Base-by-base conservation (phyloP, 1,140 invertebrate species). In the Vollenhovia emeryi region DNA sequence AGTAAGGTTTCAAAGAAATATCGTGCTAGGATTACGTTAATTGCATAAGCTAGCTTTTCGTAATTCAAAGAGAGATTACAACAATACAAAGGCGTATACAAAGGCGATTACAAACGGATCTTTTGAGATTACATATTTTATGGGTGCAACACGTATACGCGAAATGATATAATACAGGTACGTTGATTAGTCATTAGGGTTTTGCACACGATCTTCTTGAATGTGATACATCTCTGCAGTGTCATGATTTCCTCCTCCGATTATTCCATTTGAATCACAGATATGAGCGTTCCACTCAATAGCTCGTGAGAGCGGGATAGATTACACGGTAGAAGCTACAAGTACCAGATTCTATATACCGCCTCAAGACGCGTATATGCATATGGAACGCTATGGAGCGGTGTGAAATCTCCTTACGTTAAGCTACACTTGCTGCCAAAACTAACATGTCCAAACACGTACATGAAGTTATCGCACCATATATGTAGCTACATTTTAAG, bases 191-290 rank as follows among this genome's bases (percentile, higher is more conserved):
- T 45, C 21, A 62, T 84, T 74, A 74, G 43, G 13, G 13, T 50
- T 50, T 84, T 76, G 57, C 21, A 66, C 21, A 33, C 45, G 7
- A 71, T 43, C 15, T 33, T 36, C 6, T 57, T 62, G n/a, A 50
- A 84, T 40, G 50, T 27, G 50, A 68, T 79, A 57, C 55, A 43
- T 52, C 11, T 24, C 18, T n/a, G n/a, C 43, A 7, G 7, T 36
- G 66, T 73, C 57, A 64, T 50, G 43, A 71, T 45, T 84, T 40
- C 11, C n/a, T 43, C 62, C 24, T 45, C 30, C 55, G 48, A 86
- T 79, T 89, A 80, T 83, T 75, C 86, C 43, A 78, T 82, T 80
- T 87, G 86, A 75, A 76, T 87, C 75, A 30, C 80, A 80, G 75
- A 85, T 85, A 80, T 71, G 62, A 30, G 27, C 50, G 82, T 85